phyloP scores from a whole-genome alignment of 1,140 invertebrate species.

The Heliconius hermathena region DNA sequence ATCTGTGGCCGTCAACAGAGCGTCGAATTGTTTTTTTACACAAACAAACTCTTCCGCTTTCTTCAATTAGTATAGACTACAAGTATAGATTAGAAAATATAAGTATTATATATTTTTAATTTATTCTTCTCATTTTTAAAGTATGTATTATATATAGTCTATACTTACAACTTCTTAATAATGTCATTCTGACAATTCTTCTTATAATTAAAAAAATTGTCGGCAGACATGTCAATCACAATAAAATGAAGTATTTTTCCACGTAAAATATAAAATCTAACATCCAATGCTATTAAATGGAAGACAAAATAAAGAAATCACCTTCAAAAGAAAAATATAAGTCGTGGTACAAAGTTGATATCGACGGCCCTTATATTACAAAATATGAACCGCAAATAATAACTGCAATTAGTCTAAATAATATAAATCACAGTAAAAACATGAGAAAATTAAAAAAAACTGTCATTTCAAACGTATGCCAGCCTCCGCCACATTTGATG shows the following conservation, averaged over 20 bases:
- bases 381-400: slow-evolving; percentile 29
- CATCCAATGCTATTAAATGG: background rate
- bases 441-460: slow-evolving; percentile 17
- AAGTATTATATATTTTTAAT: too few species aligned
- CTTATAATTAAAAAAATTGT: background rate
- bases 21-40: too few species aligned
- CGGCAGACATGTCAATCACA: background rate
- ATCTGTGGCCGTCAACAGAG: too few species aligned
- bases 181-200: slow-evolving; percentile 6
- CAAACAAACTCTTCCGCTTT: too few species aligned
- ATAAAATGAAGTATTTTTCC: background rate
- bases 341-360: slow-evolving; percentile 53
- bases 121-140: too few species aligned
- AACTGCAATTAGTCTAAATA: background rate
- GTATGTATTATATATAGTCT: too few species aligned
- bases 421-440: background rate
- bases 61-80: too few species aligned
- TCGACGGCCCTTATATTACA: slow-evolving; percentile 49
- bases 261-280: background rate
- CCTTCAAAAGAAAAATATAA: slow-evolving; percentile 44
- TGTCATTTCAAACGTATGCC: background rate
- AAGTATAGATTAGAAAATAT: too few species aligned
- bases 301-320: slow-evolving; percentile 4
- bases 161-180: background rate
- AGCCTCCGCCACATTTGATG: slow-evolving; percentile 1